Evolutionary conservation across 2,113 vertebrate species (phyloP).

Genomic region (Petroica traversi): DNA sequence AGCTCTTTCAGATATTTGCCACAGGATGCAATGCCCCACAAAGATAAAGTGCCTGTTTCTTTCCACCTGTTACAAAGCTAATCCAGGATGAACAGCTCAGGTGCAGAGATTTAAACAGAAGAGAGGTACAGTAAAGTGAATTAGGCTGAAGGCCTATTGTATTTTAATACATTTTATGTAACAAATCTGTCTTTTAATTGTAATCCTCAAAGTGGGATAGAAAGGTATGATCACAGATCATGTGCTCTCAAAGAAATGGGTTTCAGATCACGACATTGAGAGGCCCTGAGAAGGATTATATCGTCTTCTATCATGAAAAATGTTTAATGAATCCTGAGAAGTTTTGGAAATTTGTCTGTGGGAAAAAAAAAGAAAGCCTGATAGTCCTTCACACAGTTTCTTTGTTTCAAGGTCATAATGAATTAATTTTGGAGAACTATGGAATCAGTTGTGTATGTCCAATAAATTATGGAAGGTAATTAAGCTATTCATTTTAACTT

Average conservation of each 20-base stretch:
- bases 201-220: neutral
- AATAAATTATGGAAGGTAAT: slow-evolving; percentile 57
- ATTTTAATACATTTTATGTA: neutral
- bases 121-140: neutral
- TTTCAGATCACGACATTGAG: neutral
- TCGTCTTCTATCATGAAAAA: neutral
- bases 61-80: neutral
- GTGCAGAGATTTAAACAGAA: neutral
- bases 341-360: neutral
- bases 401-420: neutral
- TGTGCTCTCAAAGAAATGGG: neutral
- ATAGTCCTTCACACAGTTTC: neutral
- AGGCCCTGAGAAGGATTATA: neutral
- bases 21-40: neutral
- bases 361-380: neutral
- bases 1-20: neutral
- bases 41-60: neutral
- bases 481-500: slow-evolving; percentile 52
- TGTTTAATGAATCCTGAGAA: neutral
- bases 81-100: neutral
- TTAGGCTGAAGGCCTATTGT: neutral
- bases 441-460: slow-evolving; percentile 42
- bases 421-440: slow-evolving; percentile 38
- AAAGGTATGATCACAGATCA: neutral
- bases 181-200: neutral